A percentile compares a stretch with the other conserved stretches of the same genome.
Evolutionary conservation across 2,797 vertebrate species (phyloP).

Genomic region (Bradypodion pumilum): DNA sequence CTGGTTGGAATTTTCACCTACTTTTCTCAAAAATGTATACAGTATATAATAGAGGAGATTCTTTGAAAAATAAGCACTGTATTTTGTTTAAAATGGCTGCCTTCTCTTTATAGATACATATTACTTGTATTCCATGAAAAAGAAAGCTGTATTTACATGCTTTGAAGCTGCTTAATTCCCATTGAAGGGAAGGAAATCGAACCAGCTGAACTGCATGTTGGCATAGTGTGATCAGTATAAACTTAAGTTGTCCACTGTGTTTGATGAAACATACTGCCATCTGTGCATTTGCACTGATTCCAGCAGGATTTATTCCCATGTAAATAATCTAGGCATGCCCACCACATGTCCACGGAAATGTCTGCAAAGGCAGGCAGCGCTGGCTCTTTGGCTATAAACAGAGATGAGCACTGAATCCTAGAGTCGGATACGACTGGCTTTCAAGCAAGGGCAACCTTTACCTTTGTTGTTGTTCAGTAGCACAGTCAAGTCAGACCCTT

Average conservation of each 20-base stretch:
- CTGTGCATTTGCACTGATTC: not conserved
- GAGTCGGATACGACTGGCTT: no score
- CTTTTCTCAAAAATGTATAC: not conserved
- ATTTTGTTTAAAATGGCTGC: not conserved
- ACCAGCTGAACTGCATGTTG: not conserved
- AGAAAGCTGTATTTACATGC: not conserved
- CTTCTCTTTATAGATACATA: not conserved
- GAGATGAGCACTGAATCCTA: no score
- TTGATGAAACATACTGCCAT: not conserved
- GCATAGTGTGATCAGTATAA: not conserved
- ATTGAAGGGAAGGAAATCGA: not conserved
- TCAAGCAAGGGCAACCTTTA: no score
- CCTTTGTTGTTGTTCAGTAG: no score
- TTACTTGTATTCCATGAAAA: not conserved
- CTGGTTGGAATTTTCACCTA: not conserved
- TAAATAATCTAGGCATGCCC: no score
- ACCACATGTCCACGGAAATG: no score
- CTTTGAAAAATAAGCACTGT: constrained; percentile 1
- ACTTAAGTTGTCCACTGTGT: not conserved
- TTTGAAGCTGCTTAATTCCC: not conserved
- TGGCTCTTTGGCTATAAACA: no score
- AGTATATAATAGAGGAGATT: not conserved
- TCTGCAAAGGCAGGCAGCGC: no score
- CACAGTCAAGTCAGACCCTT: no score
- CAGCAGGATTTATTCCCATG: not conserved